Evolutionary conservation across 2,113 vertebrate genomes (phyloP).

Genomic region (Hippocampus comes): DNA sequence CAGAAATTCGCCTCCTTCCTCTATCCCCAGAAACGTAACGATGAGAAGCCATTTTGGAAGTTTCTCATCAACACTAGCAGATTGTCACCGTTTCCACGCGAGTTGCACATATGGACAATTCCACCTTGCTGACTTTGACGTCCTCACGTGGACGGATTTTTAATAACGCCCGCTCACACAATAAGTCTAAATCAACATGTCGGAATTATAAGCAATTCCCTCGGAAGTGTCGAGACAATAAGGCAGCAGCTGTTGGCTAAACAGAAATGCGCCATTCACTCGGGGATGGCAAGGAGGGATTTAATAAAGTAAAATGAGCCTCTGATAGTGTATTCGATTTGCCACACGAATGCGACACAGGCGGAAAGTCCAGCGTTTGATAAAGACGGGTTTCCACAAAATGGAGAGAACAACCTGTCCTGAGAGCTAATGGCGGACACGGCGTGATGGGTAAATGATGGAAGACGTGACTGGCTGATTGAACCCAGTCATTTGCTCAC

Average conservation of each 20-base stretch:
- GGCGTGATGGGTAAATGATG: conserved; percentile 48
- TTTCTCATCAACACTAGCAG: conserved; percentile 5
- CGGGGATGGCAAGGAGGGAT: background rate
- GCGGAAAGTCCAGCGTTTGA: background rate
- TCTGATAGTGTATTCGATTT: conserved; percentile 4
- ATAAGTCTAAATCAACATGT: conserved; percentile 57
- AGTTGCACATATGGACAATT: background rate
- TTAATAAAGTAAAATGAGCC: conserved; percentile 4
- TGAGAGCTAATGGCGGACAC: conserved; percentile 37
- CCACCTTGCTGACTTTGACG: conserved; percentile 3
- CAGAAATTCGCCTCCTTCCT: conserved; percentile 45
- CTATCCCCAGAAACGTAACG: conserved; percentile 28
- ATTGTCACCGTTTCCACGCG: conserved; percentile 1
- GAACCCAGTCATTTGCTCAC: conserved; percentile 5
- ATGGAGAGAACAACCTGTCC: conserved; percentile 37
- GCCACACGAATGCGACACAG: background rate
- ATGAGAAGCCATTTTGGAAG: conserved; percentile 26
- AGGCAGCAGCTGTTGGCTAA: conserved; percentile 62
- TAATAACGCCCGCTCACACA: conserved; percentile 59
- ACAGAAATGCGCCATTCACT: conserved; percentile 27
- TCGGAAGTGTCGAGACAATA: conserved; percentile 67
- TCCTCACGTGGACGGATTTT: conserved; percentile 22
- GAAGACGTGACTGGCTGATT: conserved; percentile 49
- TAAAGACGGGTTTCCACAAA: background rate
- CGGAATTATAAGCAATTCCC: conserved; percentile 64